Conservation (phyloP, 2,888 invertebrate species). For the Sphinx pinastri region DNA sequence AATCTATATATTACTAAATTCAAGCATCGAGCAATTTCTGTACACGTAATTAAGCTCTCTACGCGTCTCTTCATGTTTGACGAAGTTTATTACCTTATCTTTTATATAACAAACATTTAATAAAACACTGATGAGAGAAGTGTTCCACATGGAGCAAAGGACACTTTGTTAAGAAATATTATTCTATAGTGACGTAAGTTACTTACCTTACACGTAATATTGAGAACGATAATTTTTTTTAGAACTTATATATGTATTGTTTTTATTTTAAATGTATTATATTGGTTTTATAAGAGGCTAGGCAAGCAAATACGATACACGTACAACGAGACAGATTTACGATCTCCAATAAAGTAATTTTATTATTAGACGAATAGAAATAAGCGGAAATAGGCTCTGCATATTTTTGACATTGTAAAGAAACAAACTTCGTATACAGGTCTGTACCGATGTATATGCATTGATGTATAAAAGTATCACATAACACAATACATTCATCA, state of each 20-base stretch:
- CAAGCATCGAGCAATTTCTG: conserved; percentile 9
- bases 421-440: no score
- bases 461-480: not conserved
- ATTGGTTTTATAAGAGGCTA: not conserved
- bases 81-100: conserved; percentile 39
- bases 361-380: no score
- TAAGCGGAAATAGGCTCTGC: no score
- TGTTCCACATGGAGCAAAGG: not conserved
- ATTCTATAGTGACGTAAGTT: not conserved
- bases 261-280: not conserved
- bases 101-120: conserved; percentile 36
- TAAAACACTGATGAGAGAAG: conserved; percentile 32
- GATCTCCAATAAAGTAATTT: no score
- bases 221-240: not conserved
- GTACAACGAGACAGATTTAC: no score
- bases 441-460: no score
- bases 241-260: not conserved
- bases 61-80: conserved; percentile 32
- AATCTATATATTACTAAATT: not conserved
- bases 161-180: conserved; percentile 12
- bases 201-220: not conserved
- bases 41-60: conserved; percentile 19
- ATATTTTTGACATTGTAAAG: no score
- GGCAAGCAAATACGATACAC: no score
- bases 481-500: not conserved